Percentiles rank a stretch among this genome's conserved stretches.
Conservation (phyloP, 2,797 vertebrate species). For the Geotrypetes seraphini region DNA sequence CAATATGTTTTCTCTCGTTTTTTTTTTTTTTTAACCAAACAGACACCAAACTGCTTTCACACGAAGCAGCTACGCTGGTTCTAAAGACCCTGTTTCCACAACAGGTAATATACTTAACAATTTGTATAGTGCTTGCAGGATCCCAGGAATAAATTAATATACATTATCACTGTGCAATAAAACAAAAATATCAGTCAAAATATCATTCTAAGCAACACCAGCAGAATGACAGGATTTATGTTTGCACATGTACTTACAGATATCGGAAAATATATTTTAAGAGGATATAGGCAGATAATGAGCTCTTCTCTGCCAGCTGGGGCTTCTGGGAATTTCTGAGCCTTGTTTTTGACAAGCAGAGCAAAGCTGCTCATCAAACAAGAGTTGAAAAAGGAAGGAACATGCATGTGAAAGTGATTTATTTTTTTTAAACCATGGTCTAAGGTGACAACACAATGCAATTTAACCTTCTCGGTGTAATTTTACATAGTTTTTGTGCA, state of each 20-base stretch:
- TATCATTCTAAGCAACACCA: conserved; percentile 57
- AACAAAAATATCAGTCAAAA: conserved; percentile 68
- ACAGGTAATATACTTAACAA: conserved; percentile 67
- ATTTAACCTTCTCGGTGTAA: too few relatives aligned
- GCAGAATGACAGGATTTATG: conserved; percentile 56
- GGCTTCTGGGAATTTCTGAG: conserved; percentile 53
- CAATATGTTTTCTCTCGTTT: too few relatives aligned
- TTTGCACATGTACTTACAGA: conserved; percentile 63
- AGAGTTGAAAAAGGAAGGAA: conserved; percentile 32
- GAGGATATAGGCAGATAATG: conserved; percentile 63
- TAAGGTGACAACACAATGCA: too few relatives aligned
- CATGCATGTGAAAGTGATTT: too few relatives aligned
- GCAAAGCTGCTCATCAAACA: conserved; percentile 52
- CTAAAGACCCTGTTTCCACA: conserved; percentile 36
- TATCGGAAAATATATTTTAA: conserved; percentile 71
- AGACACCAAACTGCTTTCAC: too few relatives aligned
- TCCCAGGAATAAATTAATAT: conserved; percentile 64
- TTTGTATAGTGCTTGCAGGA: conserved; percentile 55
- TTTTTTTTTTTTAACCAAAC: too few relatives aligned
- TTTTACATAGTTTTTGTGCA: too few relatives aligned
- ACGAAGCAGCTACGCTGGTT: conserved; percentile 37
- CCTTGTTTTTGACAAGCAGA: conserved; percentile 36
- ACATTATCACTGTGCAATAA: conserved; percentile 48
- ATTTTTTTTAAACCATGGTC: too few relatives aligned
- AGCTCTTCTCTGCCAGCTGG: conserved; percentile 58